phyloP scores from a whole-genome alignment of 2,113 vertebrate species.

The Speoplatyrhinus poulsoni region DNA sequence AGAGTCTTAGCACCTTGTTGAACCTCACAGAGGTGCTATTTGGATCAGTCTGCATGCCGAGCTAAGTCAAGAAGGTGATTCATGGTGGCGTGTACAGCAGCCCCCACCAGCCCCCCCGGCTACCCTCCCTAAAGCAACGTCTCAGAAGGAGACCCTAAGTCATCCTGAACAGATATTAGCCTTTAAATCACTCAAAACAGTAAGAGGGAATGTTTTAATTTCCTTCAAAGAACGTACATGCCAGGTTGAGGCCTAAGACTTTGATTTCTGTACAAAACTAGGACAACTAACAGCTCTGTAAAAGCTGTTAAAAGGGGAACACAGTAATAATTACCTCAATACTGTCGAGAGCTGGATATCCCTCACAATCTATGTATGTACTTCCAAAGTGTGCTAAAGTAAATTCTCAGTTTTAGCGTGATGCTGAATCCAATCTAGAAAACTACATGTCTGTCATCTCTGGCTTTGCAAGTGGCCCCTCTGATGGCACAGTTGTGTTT shows the following conservation, averaged over 20 bases:
- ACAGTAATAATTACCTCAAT: conserved; percentile 1
- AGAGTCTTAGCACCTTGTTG: not conserved
- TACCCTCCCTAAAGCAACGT: conserved; percentile 18
- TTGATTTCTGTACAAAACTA: not conserved
- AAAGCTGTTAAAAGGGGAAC: conserved; percentile 1
- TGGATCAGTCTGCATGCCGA: conserved; percentile 2
- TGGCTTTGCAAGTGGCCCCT: conserved; percentile 18
- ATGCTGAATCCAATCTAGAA: conserved; percentile 29
- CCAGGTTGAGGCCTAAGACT: not conserved
- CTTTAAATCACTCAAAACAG: conserved; percentile 8
- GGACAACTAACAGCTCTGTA: not conserved
- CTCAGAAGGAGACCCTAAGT: conserved; percentile 22
- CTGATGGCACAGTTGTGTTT: conserved; percentile 23
- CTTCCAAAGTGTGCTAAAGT: conserved; percentile 15
- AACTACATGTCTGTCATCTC: too few relatives aligned
- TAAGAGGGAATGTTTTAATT: not conserved
- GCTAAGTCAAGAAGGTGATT: not conserved
- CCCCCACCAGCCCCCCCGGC: not conserved
- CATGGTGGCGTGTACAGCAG: not conserved
- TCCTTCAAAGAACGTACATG: conserved; percentile 6
- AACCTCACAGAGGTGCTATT: conserved; percentile 29
- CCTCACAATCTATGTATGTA: too few relatives aligned
- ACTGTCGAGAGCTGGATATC: not conserved
- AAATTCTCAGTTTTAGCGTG: conserved; percentile 10
- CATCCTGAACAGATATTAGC: conserved; percentile 27